A percentile compares a stretch with the other conserved stretches of the same genome.
These are phyloP conservation scores for Hyalella azteca DNA, from an alignment of 2,888 invertebrate genomes.

Conservation along the genomic window DNA sequence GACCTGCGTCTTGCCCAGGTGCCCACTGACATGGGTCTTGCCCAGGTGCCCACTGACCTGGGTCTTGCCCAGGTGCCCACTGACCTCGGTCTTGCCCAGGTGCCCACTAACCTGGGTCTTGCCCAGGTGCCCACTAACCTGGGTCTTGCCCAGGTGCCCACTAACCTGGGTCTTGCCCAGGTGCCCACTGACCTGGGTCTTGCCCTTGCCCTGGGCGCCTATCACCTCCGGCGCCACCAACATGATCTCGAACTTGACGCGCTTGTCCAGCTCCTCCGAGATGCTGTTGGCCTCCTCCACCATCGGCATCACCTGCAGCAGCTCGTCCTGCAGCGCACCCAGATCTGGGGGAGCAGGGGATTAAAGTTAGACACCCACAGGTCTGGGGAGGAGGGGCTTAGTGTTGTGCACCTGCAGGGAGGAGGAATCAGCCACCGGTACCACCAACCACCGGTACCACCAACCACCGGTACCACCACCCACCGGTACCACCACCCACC, in stretches of 20 bases:
- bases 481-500: not conserved
- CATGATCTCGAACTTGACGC: conserved; percentile 66
- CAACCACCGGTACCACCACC: not conserved
- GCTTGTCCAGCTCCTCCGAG: conserved; percentile 66
- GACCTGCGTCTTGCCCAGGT: too few species aligned
- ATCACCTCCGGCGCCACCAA: conserved; percentile 67
- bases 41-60: too few species aligned
- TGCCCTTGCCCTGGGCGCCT: conserved; percentile 63
- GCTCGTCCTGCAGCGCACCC: conserved; percentile 66
- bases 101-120: too few species aligned
- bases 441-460: not conserved
- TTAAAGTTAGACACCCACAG: too few species aligned
- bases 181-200: conserved; percentile 64
- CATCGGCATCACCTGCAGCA: conserved; percentile 66
- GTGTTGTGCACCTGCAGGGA: not conserved
- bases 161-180: too few species aligned
- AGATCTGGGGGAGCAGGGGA: conserved; percentile 61
- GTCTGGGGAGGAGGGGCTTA: not conserved
- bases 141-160: too few species aligned
- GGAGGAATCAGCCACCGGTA: not conserved
- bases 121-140: too few species aligned
- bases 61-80: too few species aligned
- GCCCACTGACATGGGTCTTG: too few species aligned
- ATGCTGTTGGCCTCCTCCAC: conserved; percentile 68
- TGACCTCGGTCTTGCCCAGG: too few species aligned